Base-by-base conservation (phyloP, 2,888 invertebrate genomes). In the Anthophora plumipes region DNA sequence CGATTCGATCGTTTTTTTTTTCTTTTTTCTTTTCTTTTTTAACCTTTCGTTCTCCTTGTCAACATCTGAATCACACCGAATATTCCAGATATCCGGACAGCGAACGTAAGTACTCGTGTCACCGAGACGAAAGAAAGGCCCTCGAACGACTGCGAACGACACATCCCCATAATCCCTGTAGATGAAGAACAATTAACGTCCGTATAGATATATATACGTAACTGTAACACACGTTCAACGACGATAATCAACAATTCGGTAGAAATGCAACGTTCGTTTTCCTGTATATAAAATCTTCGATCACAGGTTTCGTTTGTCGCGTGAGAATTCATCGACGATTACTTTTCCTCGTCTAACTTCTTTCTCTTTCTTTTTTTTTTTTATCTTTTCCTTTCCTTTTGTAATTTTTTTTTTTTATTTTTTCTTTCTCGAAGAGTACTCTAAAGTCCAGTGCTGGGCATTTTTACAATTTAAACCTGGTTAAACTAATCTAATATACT, bases 81-180 rank as follows among this genome's bases (percentile, higher is more conserved):
- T 31, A 14, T 4, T 14, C 4, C 25, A 0, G 14, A 20, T 20
- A 17, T 57, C 37, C 37, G 22, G n/a, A 50, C 31, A 31, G 31
- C 25, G 61, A 55, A 55, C 55, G 39, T 80, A 85, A 85, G 74
- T 85, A 85, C 78, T 85, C 85, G 78, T 72, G 71, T 76, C 72
- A 71, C 25, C 69, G 46, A 77, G 81, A 81, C 61, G 69, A 66
- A 50, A 52, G 59, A 69, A 67, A 76, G 60, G 48, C 17, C 61
- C 39, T 43, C 50, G 61, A 80, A 71, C 57, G 37, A 68, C 39
- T 54, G 46, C 37, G 39, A 54, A 67, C 31, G 31, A 31, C 31
- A 31, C 43, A 57, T 67, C 57, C 7, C 17, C 22, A 52, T 25
- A 37, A 31, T 31, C 31, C 31, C 54, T 12, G 17, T 67, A 43